Conservation (phyloP, 2,113 vertebrate genomes). For the Psephotus haematonotus region DNA sequence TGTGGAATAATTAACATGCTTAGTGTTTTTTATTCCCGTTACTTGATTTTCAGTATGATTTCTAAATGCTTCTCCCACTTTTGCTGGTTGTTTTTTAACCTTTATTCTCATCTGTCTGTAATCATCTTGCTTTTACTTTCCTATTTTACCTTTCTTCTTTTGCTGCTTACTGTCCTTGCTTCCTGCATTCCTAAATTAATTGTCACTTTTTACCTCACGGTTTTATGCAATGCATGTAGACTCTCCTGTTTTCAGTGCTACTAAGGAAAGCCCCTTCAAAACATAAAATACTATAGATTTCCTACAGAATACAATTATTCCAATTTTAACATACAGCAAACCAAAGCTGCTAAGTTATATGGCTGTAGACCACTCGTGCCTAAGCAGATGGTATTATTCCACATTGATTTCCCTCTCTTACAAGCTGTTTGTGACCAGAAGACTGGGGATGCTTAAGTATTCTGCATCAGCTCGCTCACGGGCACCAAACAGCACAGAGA, state of each 20-base stretch:
- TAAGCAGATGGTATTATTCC: neutral
- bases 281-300: neutral
- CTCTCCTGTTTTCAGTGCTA: neutral
- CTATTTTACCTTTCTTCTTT: neutral
- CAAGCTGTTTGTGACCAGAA: neutral
- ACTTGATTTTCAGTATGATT: neutral
- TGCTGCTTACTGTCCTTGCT: neutral
- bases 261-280: neutral
- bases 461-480: neutral
- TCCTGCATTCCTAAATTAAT: neutral
- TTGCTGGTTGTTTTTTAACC: neutral
- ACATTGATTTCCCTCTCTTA: neutral
- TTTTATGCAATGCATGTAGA: neutral
- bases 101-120: neutral
- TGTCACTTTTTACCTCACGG: neutral
- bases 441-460: neutral
- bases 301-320: neutral
- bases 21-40: neutral
- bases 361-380: neutral
- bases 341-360: neutral
- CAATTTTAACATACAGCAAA: neutral
- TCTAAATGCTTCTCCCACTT: neutral
- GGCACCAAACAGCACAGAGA: neutral
- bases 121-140: neutral
- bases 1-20: neutral